phyloP scores from a whole-genome alignment of 2,888 invertebrate genomes.

The Acleris cristana region DNA sequence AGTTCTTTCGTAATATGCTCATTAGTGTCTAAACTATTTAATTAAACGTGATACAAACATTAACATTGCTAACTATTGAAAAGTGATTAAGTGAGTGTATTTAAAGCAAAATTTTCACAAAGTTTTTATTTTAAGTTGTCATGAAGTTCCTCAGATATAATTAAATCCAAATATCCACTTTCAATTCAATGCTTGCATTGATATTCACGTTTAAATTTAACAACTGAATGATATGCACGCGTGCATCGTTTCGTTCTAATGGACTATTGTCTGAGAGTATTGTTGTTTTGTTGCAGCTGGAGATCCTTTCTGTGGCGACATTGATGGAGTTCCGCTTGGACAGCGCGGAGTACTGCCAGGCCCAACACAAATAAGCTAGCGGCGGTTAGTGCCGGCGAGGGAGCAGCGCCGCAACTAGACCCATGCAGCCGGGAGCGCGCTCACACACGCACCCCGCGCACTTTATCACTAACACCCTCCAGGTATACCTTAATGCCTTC shows the following conservation, averaged over 20 bases:
- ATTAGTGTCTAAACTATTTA: constrained; percentile 59
- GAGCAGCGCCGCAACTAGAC: constrained; percentile 62
- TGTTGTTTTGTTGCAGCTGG: constrained; percentile 87
- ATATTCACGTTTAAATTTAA: constrained; percentile 18
- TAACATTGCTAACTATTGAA: neutral
- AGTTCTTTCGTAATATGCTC: constrained; percentile 58
- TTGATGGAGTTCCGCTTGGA: constrained; percentile 99
- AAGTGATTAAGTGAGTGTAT: constrained; percentile 26
- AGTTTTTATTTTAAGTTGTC: too few species aligned
- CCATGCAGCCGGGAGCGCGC: constrained; percentile 75
- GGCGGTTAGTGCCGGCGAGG: constrained; percentile 62
- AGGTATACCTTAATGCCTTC: neutral
- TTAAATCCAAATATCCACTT: too few species aligned
- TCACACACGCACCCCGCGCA: constrained; percentile 65
- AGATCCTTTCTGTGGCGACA: constrained; percentile 94
- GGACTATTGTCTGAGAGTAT: neutral
- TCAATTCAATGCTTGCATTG: too few species aligned
- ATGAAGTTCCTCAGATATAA: too few species aligned
- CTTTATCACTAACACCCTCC: constrained; percentile 64
- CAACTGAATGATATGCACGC: neutral
- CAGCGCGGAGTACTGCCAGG: constrained; percentile 99
- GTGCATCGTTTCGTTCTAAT: neutral
- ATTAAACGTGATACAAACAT: neutral
- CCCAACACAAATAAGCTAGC: constrained; percentile 96
- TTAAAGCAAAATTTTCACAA: too few species aligned